These are phyloP conservation scores for Eupithecia centaureata DNA, from an alignment of 2,888 invertebrate species.

Conservation along the genomic window DNA sequence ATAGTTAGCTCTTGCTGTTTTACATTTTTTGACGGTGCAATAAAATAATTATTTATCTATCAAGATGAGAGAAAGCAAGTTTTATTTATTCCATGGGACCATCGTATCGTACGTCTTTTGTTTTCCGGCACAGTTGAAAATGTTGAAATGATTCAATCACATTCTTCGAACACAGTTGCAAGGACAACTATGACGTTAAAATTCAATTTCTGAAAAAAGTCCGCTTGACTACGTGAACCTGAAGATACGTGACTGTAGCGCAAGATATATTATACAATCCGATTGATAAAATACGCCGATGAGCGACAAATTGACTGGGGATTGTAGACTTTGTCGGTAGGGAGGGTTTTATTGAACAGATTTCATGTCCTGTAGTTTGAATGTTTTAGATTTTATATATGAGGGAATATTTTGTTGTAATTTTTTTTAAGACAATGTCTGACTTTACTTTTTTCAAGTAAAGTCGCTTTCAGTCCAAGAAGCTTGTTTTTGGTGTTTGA, in stretches of 20 bases:
- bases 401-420: not conserved
- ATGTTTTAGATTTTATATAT: not conserved
- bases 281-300: constrained; percentile 24
- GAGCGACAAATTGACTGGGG: constrained; percentile 15
- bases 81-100: too few species aligned
- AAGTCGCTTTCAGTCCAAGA: too few species aligned
- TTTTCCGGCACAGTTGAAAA: not conserved
- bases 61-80: too few species aligned
- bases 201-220: not conserved
- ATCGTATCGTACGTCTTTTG: too few species aligned
- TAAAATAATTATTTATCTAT: too few species aligned
- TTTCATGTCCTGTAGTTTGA: not conserved
- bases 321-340: not conserved
- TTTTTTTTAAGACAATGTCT: too few species aligned
- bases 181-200: not conserved
- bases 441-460: too few species aligned
- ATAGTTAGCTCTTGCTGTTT: too few species aligned
- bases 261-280: constrained; percentile 20
- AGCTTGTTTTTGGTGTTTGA: too few species aligned
- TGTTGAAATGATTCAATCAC: not conserved
- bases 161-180: not conserved
- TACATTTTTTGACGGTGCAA: too few species aligned
- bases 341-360: not conserved
- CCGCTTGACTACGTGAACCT: not conserved
- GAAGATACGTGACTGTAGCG: constrained; percentile 26